Conservation (phyloP, 2,113 vertebrate genomes). For the Mesitornis unicolor region DNA sequence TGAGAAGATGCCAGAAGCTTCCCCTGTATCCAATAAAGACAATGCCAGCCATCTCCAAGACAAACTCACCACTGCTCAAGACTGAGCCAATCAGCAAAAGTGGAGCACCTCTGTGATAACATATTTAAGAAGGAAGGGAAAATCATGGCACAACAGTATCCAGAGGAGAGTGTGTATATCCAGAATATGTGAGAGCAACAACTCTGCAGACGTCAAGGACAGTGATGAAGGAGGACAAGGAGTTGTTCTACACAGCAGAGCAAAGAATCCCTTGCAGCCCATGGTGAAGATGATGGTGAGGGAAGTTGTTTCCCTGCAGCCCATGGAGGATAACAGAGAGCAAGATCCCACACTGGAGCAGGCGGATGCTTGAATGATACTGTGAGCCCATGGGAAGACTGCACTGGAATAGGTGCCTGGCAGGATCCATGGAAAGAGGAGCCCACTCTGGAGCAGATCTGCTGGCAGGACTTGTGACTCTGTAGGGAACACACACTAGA, state of each 20-base stretch:
- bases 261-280: neutral
- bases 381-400: neutral
- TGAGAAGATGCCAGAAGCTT: neutral
- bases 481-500: accelerated
- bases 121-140: neutral
- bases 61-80: accelerated
- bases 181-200: neutral
- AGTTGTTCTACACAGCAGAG: accelerated
- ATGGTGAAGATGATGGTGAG: accelerated
- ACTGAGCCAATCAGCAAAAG: accelerated
- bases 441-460: neutral
- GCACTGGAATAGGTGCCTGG: neutral
- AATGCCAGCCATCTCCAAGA: accelerated
- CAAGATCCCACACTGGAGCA: accelerated
- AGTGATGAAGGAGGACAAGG: neutral
- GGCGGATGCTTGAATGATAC: neutral
- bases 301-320: neutral
- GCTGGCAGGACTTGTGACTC: neutral
- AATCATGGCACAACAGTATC: neutral
- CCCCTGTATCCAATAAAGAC: accelerated
- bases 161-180: neutral
- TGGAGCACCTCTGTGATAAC: accelerated
- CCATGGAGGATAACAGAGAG: accelerated
- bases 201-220: neutral
- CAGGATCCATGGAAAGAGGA: neutral